A percentile compares a stretch with the other conserved stretches of the same genome.
Conservation (phyloP, 2,797 vertebrate genomes). For the Dendrocincla fuliginosa region DNA sequence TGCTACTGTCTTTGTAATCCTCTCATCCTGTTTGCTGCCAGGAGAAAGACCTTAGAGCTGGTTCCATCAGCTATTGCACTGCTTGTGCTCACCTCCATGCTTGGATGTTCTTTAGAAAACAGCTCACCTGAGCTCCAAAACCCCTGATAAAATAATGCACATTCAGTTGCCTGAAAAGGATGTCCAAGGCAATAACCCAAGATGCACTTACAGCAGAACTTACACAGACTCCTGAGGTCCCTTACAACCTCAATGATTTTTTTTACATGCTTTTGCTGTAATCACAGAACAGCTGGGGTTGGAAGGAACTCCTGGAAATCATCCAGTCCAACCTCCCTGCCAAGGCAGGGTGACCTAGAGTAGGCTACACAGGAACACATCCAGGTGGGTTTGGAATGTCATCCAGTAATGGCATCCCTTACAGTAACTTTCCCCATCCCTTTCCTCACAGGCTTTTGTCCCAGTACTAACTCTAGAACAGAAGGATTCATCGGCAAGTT, state of each 20-base stretch:
- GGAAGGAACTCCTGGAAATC: neutral
- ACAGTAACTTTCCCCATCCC: neutral
- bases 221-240: neutral
- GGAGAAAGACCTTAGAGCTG: neutral
- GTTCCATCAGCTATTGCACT: neutral
- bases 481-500: rapidly evolving
- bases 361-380: neutral
- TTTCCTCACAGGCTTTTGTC: neutral
- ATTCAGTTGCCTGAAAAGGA: neutral
- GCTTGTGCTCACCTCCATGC: neutral
- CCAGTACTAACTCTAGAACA: neutral
- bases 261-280: neutral
- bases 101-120: neutral
- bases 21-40: neutral
- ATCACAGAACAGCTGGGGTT: rapidly evolving
- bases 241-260: neutral
- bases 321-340: neutral
- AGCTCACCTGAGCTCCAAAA: neutral
- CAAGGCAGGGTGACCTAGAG: neutral
- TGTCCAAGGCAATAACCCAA: neutral
- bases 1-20: neutral
- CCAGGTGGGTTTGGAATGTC: neutral
- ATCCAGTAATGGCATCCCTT: neutral
- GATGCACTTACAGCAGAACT: neutral
- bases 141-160: neutral